Evolutionary conservation across 1,140 invertebrate species (phyloP), one percentile per base, ranked within the genome.

Genomic region (Spodoptera frugiperda): DNA sequence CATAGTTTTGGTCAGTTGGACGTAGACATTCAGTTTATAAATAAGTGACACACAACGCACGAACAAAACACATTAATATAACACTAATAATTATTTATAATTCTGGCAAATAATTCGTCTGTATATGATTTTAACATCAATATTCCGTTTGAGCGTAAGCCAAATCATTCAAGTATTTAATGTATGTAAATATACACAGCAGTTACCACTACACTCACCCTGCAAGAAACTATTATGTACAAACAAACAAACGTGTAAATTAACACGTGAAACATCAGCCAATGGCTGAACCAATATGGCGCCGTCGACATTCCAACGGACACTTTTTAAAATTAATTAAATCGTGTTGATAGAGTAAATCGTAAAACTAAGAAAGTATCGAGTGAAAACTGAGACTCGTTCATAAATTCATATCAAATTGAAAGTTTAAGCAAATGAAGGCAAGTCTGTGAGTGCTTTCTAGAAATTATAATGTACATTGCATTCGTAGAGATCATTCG

Each of bases 401-500:
- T 80, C 83, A 88, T 86, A 84, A 87, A 87, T 85, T 87, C 84
- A 84, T 87, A 87, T 84, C 84, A 88, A 89, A 86, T 88, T 84
- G 88, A 91, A 92, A 88, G 88, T 92, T 89, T 87, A 90, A 87
- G 83, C 83, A 89, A 90, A 88, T 86, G 84, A 85, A 87, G 77
- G 72, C 81, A 72, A 84, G 79, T 80, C 79, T 82, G 80, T 83
- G 73, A 84, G 78, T 87, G 84, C 88, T 92, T 92, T 91, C 88
- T 91, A 90, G 81, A 89, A 87, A 88, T 88, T 84, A 86, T 87
- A 89, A 86, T 83, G 83, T 84, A 86, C 79, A 75, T 63, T 67
- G 72, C 63, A 73, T 74, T 67, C 55, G 70, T 77, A 76, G 74
- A 75, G 77, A 81, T 75, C 67, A 83, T 83, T 81, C 71, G 61